Evolutionary conservation across 2,888 invertebrate species (phyloP).

Genomic region (Napeogenes inachia): DNA sequence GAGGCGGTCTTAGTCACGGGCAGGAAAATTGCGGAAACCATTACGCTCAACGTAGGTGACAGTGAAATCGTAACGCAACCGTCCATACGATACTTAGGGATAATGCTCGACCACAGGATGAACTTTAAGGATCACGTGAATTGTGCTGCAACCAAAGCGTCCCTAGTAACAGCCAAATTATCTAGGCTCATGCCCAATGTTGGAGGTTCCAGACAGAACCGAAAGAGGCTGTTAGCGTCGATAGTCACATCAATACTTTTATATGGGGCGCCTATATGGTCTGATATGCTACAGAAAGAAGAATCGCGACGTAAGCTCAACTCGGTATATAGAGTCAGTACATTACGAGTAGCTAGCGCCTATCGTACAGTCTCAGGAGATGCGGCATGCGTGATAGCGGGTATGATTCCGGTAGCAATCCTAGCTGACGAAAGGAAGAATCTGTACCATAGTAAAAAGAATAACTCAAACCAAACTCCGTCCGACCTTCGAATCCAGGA

Average conservation of each 20-base stretch:
- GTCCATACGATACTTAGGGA: background rate
- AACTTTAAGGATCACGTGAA: background rate
- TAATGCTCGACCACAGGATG: background rate
- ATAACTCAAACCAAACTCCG: background rate
- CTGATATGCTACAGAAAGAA: background rate
- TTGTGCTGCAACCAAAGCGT: conserved; percentile 5
- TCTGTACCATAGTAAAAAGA: background rate
- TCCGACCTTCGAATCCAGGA: background rate
- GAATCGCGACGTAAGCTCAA: too few species aligned
- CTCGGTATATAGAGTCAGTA: conserved; percentile 1
- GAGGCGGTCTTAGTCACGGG: conserved; percentile 8
- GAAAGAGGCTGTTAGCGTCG: conserved; percentile 2
- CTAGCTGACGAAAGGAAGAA: conserved; percentile 4
- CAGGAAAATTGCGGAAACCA: conserved; percentile 8
- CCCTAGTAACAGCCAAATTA: background rate
- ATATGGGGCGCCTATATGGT: conserved; percentile 5
- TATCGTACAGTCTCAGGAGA: conserved; percentile 10
- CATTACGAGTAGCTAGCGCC: conserved; percentile 5
- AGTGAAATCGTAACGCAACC: background rate
- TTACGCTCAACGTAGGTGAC: conserved; percentile 4
- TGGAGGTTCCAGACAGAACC: background rate
- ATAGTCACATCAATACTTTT: conserved; percentile 7
- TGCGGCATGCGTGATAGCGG: conserved; percentile 7
- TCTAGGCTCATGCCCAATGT: conserved; percentile 7
- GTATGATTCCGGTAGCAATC: conserved; percentile 6